Percentiles rank a stretch among this genome's conserved stretches.
Conservation (phyloP, 2,113 vertebrate genomes). For the Salminus brasiliensis region DNA sequence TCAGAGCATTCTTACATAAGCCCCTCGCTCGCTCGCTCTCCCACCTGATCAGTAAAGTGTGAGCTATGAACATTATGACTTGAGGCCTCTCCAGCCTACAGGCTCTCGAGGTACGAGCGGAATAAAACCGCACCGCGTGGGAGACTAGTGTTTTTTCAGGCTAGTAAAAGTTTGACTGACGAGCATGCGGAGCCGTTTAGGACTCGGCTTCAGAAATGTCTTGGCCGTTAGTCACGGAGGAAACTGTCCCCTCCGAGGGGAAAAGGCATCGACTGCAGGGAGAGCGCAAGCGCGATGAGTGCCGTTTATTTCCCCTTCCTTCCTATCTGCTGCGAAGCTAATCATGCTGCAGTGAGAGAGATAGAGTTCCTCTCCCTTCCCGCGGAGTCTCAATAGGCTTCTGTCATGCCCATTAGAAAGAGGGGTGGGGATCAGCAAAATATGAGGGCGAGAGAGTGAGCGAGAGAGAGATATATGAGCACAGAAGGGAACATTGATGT, state of each 20-base stretch:
- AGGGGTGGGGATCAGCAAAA: neutral
- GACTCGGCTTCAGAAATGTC: neutral
- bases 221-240: neutral
- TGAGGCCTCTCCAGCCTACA: neutral
- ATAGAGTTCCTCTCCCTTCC: neutral
- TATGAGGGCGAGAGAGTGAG: neutral
- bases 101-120: neutral
- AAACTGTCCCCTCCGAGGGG: neutral
- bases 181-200: constrained; percentile 2
- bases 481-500: neutral
- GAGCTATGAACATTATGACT: neutral
- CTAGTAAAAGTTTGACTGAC: neutral
- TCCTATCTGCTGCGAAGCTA: neutral
- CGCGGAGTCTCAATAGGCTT: neutral
- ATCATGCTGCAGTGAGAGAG: neutral
- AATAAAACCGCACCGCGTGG: neutral
- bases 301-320: neutral
- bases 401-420: neutral
- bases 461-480: neutral
- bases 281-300: neutral
- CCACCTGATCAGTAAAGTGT: neutral
- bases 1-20: neutral
- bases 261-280: neutral
- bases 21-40: neutral
- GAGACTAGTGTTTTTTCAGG: neutral